Percentiles rank a stretch among this genome's conserved stretches.
These are phyloP conservation scores for Sebastes taczanowskii DNA, from an alignment of 2,797 vertebrate species.

Conservation along the genomic window DNA sequence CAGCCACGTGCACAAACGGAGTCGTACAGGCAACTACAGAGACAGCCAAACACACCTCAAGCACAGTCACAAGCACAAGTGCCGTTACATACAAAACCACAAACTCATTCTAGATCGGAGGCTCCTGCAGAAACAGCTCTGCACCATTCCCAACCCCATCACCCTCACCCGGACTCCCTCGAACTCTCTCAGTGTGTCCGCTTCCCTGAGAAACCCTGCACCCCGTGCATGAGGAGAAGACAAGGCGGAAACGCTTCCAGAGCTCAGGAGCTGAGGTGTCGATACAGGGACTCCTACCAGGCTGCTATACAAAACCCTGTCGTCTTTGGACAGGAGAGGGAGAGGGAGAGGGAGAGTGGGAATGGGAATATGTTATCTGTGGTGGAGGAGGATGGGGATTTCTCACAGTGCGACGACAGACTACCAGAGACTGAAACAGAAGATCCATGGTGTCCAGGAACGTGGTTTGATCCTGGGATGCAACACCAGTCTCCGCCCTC, in stretches of 20 bases:
- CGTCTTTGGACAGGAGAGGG: constrained; percentile 57
- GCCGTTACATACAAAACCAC: constrained; percentile 27
- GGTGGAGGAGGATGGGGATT: constrained; percentile 74
- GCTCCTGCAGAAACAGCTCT: constrained; percentile 18
- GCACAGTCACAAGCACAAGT: constrained; percentile 22
- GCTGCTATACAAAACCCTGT: constrained; percentile 82
- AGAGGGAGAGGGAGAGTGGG: constrained; percentile 39
- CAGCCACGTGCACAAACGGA: constrained; percentile 23
- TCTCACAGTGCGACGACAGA: constrained; percentile 60
- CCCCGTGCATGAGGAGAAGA: constrained; percentile 79
- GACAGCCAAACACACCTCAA: constrained; percentile 12
- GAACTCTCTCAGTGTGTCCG: constrained; percentile 53
- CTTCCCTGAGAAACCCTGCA: constrained; percentile 84
- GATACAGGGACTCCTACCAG: constrained; percentile 85
- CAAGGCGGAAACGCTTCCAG: constrained; percentile 63
- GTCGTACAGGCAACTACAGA: constrained; percentile 20
- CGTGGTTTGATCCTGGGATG: constrained; percentile 28
- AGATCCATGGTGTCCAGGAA: constrained; percentile 34
- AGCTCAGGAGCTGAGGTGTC: constrained; percentile 73
- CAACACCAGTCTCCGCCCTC: constrained; percentile 19
- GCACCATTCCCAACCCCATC: constrained; percentile 37
- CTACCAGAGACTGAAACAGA: constrained; percentile 11
- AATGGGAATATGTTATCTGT: constrained; percentile 56
- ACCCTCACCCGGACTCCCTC: constrained; percentile 4
- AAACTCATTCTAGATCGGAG: constrained; percentile 23